Base-by-base conservation (phyloP, 2,888 invertebrate genomes). In the Amiota minor region DNA sequence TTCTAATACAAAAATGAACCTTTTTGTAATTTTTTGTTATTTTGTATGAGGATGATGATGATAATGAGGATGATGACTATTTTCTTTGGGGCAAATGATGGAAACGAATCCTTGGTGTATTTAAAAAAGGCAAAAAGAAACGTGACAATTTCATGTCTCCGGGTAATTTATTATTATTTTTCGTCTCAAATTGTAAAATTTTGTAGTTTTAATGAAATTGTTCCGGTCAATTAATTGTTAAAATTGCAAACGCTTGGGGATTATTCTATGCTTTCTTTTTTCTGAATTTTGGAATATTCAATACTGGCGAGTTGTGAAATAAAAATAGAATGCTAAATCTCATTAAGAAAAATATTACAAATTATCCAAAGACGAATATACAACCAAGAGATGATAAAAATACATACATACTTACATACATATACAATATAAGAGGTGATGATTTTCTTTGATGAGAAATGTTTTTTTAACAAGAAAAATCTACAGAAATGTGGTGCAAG, bases 191-290 rank as follows among this genome's bases (percentile, higher is more conserved):
- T 82, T 75, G 76, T 71, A 73, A 76, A 23, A 76, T 81, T 81
- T 81, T 81, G n/a, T 77, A 80, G 80, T 85, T 85, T 68, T 86
- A 86, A 85, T 85, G 85, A 86, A 83, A 87, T 85, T 81, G 83
- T 87, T 87, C 82, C 82, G 85, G 82, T 85, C 87, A 88, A 87
- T 88, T 87, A 87, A 88, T 80, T 85, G 79, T 78, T 78, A 79
- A 80, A 87, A 86, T 87, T 81, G 79, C 77, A 75, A 78, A 74
- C 72, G 23, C 64, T 11, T 53, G 53, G 53, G 53, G 53, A 53
- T 53, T 53, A n/a, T n/a, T 35, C 2, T 10, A 53, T 35, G 35
- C 6, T 14, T 61, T 61, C 11, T 6, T 14, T 61, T n/a, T 50
- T 50, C 4, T 50, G n/a, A 11, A n/a, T n/a, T 53, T 61, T 20